Base-by-base conservation (phyloP, 2,113 vertebrate genomes). In the Zapus hudsonius region DNA sequence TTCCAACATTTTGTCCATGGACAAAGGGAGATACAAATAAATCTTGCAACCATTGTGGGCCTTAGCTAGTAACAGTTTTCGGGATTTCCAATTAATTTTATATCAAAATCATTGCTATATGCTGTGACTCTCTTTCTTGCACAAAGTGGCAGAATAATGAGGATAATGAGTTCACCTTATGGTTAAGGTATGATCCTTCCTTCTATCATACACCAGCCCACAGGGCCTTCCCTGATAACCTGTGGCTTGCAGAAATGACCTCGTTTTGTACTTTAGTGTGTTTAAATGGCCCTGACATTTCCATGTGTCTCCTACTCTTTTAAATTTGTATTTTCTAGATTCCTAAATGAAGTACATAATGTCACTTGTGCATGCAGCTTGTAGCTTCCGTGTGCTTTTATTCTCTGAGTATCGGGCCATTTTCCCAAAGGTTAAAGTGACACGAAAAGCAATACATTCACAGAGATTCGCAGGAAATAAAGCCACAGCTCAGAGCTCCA, bases 381-480 rank as follows among this genome's bases (percentile, higher is more conserved):
- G 94, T 92, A 55, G 29, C 42, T 95, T 96, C 94, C 97, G 97
- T 97, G 93, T 96, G 86, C 89, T 97, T 95, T 97, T 96, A 96
- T 97, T 93, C 94, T 98, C 96, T 96, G 97, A 98, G 96, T 96
- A 96, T 94, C 97, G 89, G 92, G 22, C 93, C 86, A 92, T 97
- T 98, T 98, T 96, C 92, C 89, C 93, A 97, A 97, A 97, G 97
- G 95, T 97, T 98, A 98, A 82, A 96, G 89, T 94, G 94, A 95
- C 88, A 97, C 72, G 92, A 95, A 97, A 97, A 97, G 95, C 95
- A 97, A 98, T 95, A 95, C 89, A 95, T 97, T 98, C 95, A 16
- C 44, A 95, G 94, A 94, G 64, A 95, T 95, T 96, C 90, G 42
- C 79, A 96, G 93, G 97, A 98, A 98, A 97, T 98, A 97, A 97